Conservation (phyloP, 2,888 invertebrate genomes). For the Acleris laterana region DNA sequence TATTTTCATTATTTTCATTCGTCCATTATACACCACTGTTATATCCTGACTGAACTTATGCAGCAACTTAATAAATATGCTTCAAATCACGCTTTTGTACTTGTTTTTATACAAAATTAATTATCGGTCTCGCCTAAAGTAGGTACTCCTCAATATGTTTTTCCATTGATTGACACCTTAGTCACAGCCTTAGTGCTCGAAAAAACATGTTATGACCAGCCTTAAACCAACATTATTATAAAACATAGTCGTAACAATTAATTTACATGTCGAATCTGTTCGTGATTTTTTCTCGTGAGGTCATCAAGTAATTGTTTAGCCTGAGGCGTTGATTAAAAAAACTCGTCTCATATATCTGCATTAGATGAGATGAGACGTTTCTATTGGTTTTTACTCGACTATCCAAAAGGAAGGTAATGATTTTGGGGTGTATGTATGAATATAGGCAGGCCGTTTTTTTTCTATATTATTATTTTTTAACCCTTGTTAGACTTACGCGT, state of each 20-base stretch:
- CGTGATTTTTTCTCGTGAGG: constrained; percentile 11
- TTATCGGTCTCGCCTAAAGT: not conserved
- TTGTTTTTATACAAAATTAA: not conserved
- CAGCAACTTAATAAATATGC: too few relatives aligned
- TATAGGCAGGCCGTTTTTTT: too few relatives aligned
- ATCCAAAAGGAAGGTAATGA: too few relatives aligned
- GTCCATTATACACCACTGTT: too few relatives aligned
- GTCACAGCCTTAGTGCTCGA: too few relatives aligned
- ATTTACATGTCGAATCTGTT: constrained; percentile 21
- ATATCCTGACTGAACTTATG: too few relatives aligned
- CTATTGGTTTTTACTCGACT: not conserved
- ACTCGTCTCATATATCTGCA: not conserved
- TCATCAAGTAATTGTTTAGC: constrained; percentile 15
- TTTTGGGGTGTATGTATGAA: too few relatives aligned
- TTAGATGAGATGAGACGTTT: not conserved
- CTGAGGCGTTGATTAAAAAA: not conserved
- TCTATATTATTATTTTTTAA: too few relatives aligned
- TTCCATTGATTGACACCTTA: not conserved
- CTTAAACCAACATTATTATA: constrained; percentile 13
- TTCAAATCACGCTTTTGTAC: too few relatives aligned
- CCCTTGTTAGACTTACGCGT: too few relatives aligned
- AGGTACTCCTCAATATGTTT: not conserved
- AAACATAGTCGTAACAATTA: constrained; percentile 5
- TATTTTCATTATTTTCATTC: too few relatives aligned
- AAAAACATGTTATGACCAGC: not conserved